Conservation (phyloP, 2,888 invertebrate genomes). For the Brachyptera risi region DNA sequence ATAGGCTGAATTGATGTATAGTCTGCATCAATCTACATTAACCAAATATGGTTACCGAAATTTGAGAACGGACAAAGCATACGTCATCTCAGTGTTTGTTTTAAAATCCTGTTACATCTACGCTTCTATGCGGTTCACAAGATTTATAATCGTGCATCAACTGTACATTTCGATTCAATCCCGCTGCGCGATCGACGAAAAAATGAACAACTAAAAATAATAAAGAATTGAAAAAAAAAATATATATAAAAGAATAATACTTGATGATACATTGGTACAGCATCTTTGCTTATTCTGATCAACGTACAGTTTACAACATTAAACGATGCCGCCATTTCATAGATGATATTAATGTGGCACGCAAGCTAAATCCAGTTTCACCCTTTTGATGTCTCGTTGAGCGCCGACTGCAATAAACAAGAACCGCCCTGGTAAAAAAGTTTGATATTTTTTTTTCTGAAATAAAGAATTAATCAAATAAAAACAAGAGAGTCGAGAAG, state of each 20-base stretch:
- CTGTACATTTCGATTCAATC: slow-evolving; percentile 1
- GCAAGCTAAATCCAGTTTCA: slow-evolving; percentile 19
- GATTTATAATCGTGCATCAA: slow-evolving; percentile 6
- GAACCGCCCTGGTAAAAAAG: slow-evolving; percentile 15
- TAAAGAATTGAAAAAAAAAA: slow-evolving; percentile 7
- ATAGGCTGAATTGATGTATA: neutral
- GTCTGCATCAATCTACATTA: too few relatives aligned
- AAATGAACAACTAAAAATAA: too few relatives aligned
- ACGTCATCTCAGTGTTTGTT: too few relatives aligned
- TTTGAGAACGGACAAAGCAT: too few relatives aligned
- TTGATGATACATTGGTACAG: slow-evolving; percentile 3
- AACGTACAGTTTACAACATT: neutral
- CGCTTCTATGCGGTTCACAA: too few relatives aligned
- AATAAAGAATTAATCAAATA: slow-evolving; percentile 17
- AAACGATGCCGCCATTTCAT: slow-evolving; percentile 12
- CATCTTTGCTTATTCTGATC: neutral
- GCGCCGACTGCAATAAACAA: slow-evolving; percentile 16
- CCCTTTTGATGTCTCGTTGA: slow-evolving; percentile 13
- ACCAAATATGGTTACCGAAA: too few relatives aligned
- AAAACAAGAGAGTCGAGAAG: neutral
- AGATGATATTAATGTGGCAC: slow-evolving; percentile 25
- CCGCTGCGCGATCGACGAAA: slow-evolving; percentile 13
- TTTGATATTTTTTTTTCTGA: neutral
- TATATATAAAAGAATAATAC: neutral
- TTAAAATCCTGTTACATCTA: too few relatives aligned